These are phyloP conservation scores for Littorina saxatilis DNA, from an alignment of 1,140 invertebrate genomes.

Conservation along the genomic window DNA sequence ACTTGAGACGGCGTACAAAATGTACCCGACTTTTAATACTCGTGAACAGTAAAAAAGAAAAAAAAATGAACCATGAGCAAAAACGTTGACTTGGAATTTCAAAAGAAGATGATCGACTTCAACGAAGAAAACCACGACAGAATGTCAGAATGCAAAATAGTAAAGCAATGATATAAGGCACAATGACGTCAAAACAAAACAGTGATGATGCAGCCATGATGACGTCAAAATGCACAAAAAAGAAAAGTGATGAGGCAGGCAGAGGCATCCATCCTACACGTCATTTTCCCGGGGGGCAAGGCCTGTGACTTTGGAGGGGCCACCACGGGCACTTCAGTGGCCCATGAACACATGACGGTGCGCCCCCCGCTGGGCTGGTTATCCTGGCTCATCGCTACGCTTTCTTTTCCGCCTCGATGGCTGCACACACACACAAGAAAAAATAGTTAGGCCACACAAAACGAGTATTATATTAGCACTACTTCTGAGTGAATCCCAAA, in stretches of 20 bases:
- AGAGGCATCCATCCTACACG: conserved; percentile 23
- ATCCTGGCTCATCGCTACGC: background rate
- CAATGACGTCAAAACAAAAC: background rate
- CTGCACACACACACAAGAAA: conserved; percentile 36
- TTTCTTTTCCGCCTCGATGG: conserved; percentile 48
- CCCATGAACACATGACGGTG: background rate
- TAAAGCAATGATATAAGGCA: background rate
- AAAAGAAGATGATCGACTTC: background rate
- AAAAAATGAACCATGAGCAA: conserved; percentile 17
- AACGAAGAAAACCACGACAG: background rate
- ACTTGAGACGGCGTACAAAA: conserved; percentile 9
- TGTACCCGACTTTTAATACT: conserved; percentile 26
- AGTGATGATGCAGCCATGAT: too few relatives aligned
- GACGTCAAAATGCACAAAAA: conserved; percentile 5
- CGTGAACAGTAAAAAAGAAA: background rate
- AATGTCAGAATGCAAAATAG: background rate
- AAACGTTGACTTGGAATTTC: conserved; percentile 12
- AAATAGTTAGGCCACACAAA: background rate
- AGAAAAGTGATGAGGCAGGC: conserved; percentile 29
- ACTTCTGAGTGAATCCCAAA: background rate
- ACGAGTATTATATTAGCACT: background rate
- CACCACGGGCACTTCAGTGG: conserved; percentile 7
- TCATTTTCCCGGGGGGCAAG: background rate
- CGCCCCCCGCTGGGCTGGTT: background rate
- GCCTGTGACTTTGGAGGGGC: background rate